Conservation (phyloP, 2,888 invertebrate genomes). For the Xestia xanthographa region DNA sequence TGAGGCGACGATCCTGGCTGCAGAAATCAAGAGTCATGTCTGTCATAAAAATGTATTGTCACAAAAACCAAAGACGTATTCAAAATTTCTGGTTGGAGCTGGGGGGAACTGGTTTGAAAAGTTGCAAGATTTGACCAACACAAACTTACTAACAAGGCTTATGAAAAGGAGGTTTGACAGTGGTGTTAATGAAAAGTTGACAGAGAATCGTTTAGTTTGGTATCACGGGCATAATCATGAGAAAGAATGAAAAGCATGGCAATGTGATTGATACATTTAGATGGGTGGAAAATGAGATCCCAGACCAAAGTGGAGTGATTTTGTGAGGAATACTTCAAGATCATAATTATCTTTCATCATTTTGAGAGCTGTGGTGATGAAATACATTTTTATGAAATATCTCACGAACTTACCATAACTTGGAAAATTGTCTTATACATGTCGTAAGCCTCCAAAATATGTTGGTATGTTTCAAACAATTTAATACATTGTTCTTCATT, state of each 20-base stretch:
- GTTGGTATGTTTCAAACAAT: background rate
- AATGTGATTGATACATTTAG: background rate
- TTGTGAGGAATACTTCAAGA: background rate
- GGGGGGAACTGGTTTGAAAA: too few relatives aligned
- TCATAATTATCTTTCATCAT: background rate
- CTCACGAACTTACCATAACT: background rate
- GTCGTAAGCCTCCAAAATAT: background rate
- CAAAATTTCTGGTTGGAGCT: too few relatives aligned
- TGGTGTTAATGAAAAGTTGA: too few relatives aligned
- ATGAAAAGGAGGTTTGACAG: too few relatives aligned
- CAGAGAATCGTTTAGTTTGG: too few relatives aligned
- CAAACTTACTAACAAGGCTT: too few relatives aligned
- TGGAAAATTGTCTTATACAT: background rate
- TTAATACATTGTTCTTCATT: background rate
- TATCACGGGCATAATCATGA: background rate
- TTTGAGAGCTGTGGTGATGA: background rate
- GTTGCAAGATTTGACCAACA: too few relatives aligned
- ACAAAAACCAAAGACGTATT: too few relatives aligned
- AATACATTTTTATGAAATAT: background rate
- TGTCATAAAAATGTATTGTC: too few relatives aligned
- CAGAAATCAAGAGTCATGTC: too few relatives aligned
- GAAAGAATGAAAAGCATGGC: background rate
- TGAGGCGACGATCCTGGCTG: too few relatives aligned
- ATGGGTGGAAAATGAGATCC: background rate
- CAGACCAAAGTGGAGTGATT: background rate